A percentile compares a stretch with the other conserved stretches of the same genome.
Evolutionary conservation across 2,888 invertebrate species (phyloP).

Genomic region (Acleris laterana): DNA sequence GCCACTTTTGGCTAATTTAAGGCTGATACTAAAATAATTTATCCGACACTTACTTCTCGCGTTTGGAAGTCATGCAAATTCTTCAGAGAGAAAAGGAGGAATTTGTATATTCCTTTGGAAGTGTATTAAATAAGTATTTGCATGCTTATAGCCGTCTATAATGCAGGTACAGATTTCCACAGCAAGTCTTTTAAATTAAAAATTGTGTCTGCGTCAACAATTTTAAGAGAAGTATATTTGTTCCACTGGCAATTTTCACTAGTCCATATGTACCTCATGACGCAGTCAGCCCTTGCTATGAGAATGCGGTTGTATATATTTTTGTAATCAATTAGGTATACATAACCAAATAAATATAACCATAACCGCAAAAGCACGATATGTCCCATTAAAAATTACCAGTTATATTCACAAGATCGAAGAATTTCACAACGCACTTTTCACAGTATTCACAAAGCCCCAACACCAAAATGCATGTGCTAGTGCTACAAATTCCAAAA

Average conservation of each 20-base stretch:
- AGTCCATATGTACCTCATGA: background rate
- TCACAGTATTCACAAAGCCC: constrained; percentile 54
- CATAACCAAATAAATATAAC: too few relatives aligned
- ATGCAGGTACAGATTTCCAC: constrained; percentile 9
- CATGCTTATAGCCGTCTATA: constrained; percentile 23
- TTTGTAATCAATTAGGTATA: too few relatives aligned
- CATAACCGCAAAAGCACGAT: background rate
- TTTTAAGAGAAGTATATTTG: constrained; percentile 5
- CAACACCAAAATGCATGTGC: constrained; percentile 71
- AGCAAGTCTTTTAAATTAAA: background rate
- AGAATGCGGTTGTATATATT: too few relatives aligned
- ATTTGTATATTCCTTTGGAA: constrained; percentile 3
- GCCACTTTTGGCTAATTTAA: too few relatives aligned
- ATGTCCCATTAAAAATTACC: constrained; percentile 15
- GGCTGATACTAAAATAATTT: too few relatives aligned
- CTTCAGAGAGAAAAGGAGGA: constrained; percentile 1
- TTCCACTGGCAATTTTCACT: constrained; percentile 18
- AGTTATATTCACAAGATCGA: constrained; percentile 1
- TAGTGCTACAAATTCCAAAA: constrained; percentile 55
- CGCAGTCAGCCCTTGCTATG: background rate
- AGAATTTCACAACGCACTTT: constrained; percentile 12
- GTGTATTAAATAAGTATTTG: constrained; percentile 23
- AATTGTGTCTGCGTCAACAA: background rate
- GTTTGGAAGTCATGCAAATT: constrained; percentile 10
- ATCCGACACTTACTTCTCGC: background rate